phyloP scores from a whole-genome alignment of 1,140 invertebrate genomes.

The Latrodectus geometricus region DNA sequence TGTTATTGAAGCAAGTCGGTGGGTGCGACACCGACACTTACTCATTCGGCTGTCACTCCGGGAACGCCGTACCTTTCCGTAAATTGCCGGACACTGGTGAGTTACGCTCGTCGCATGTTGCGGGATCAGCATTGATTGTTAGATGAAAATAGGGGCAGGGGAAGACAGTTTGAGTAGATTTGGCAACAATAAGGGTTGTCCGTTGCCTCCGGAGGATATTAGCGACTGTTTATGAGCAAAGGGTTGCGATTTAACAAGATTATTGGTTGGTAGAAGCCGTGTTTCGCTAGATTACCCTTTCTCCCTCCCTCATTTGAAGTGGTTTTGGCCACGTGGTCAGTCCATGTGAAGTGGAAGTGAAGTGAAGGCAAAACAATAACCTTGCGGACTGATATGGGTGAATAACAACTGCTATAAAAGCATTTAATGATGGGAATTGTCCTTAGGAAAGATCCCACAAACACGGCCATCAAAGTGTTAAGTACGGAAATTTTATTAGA shows the following conservation, averaged over 20 bases:
- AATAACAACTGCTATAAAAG: too few species aligned
- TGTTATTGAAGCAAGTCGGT: neutral
- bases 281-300: neutral
- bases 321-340: neutral
- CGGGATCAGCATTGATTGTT: neutral
- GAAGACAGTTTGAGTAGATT: neutral
- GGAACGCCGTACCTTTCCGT: neutral
- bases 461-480: too few species aligned
- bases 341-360: neutral
- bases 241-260: conserved; percentile 1
- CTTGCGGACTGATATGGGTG: too few species aligned
- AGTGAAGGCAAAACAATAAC: too few species aligned
- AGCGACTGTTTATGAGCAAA: neutral
- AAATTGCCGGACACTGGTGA: neutral
- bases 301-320: neutral
- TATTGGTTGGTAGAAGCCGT: neutral
- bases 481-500: too few species aligned
- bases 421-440: too few species aligned
- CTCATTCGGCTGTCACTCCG: neutral
- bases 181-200: neutral
- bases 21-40: neutral
- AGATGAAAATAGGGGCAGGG: too few species aligned
- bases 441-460: too few species aligned
- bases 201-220: neutral
- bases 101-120: neutral